These are phyloP conservation scores for Pygocentrus nattereri DNA, from an alignment of 2,797 vertebrate genomes.

Conservation along the genomic window DNA sequence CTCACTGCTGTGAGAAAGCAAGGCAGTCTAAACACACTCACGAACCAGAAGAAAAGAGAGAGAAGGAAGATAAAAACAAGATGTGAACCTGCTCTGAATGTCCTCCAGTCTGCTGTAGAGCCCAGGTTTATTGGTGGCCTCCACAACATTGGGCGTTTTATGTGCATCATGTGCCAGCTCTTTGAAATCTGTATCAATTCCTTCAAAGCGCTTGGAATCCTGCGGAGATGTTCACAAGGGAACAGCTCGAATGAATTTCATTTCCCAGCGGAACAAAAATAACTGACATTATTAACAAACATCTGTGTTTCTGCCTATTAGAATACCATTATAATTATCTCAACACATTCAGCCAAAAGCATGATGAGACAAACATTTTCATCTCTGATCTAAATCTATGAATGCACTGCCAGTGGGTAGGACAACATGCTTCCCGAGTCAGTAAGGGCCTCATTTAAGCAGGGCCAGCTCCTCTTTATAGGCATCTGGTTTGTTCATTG, in stretches of 20 bases:
- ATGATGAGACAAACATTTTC: conserved; percentile 44
- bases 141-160: conserved; percentile 90
- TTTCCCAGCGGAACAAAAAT: conserved; percentile 54
- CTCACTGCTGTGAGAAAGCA: conserved; percentile 4
- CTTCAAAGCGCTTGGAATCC: conserved; percentile 91
- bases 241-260: conserved; percentile 55
- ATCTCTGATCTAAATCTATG: conserved; percentile 49
- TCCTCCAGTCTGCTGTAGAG: conserved; percentile 89
- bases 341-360: conserved; percentile 41
- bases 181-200: conserved; percentile 92
- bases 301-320: conserved; percentile 69
- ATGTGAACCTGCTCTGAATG: conserved; percentile 85
- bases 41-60: conserved; percentile 29
- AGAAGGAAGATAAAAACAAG: conserved; percentile 21
- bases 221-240: conserved; percentile 69
- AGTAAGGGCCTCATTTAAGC: conserved; percentile 36
- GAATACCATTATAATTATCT: conserved; percentile 42
- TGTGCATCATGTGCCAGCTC: conserved; percentile 81
- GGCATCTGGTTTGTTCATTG: conserved; percentile 37
- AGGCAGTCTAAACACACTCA: conserved; percentile 53
- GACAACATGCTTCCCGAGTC: conserved; percentile 41
- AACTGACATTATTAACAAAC: conserved; percentile 69
- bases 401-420: conserved; percentile 45
- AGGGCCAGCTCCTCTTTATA: conserved; percentile 35
- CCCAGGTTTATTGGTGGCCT: conserved; percentile 88